These are phyloP conservation scores for Falco rusticolus DNA, from an alignment of 2,797 vertebrate genomes.

Conservation along the genomic window DNA sequence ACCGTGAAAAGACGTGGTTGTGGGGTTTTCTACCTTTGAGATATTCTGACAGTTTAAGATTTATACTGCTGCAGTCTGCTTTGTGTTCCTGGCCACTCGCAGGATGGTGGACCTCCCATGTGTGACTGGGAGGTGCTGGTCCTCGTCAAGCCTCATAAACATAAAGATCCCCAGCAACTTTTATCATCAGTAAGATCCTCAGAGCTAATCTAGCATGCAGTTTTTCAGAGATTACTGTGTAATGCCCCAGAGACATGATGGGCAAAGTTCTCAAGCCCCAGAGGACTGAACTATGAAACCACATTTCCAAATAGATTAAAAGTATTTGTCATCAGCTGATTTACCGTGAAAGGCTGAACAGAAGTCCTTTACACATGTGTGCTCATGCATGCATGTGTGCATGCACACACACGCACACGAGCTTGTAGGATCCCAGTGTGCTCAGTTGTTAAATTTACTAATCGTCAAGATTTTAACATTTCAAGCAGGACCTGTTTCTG, in stretches of 20 bases:
- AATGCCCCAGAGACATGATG: background rate
- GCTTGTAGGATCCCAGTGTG: background rate
- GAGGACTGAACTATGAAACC: constrained; percentile 11
- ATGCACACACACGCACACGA: background rate
- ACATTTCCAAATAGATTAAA: constrained; percentile 9
- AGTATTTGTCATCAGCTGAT: background rate
- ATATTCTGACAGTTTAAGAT: background rate
- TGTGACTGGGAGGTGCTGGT: background rate
- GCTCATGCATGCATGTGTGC: background rate
- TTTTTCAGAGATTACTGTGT: constrained; percentile 3
- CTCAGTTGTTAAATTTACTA: background rate
- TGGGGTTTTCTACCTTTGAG: background rate
- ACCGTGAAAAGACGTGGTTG: background rate
- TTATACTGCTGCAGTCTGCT: background rate
- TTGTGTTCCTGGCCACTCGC: background rate
- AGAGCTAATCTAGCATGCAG: background rate
- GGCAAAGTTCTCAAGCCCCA: constrained; percentile 6
- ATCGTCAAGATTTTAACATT: background rate
- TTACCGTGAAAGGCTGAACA: background rate
- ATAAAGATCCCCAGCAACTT: background rate
- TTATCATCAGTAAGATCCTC: background rate
- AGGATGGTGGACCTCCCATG: background rate
- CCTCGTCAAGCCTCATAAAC: rapidly evolving
- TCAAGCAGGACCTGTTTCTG: background rate
- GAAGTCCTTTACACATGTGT: background rate